Percentiles rank a stretch among this genome's conserved stretches.
Evolutionary conservation across 2,113 vertebrate species (phyloP).

Genomic region (Ameiurus melas): DNA sequence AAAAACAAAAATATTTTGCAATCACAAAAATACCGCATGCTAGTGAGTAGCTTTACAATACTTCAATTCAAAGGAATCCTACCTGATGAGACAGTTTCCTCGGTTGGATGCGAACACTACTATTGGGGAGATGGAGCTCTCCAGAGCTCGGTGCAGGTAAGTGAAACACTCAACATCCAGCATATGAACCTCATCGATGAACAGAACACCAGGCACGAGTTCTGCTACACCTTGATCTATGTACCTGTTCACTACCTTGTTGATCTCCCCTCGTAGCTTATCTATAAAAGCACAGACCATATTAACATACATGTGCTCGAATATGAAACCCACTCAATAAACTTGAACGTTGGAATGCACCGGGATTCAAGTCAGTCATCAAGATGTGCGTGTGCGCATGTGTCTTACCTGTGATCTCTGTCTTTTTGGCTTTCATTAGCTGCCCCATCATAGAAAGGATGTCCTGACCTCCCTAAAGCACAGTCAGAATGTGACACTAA

Average conservation of each 20-base stretch:
- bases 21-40: not conserved
- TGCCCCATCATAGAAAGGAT: conserved; percentile 99
- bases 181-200: conserved; percentile 98
- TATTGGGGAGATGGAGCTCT: conserved; percentile 94
- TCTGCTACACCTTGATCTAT: conserved; percentile 97
- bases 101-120: conserved; percentile 97
- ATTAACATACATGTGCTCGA: not conserved
- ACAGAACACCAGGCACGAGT: conserved; percentile 93
- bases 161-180: conserved; percentile 98
- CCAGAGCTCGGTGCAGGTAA: conserved; percentile 92
- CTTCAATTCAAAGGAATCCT: conserved; percentile 12
- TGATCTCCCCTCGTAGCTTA: conserved; percentile 95
- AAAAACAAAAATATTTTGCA: conserved; percentile 29
- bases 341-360: not conserved
- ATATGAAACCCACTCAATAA: not conserved
- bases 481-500: not conserved
- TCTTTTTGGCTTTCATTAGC: conserved; percentile 98
- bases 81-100: conserved; percentile 95
- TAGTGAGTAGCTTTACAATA: not conserved
- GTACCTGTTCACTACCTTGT: conserved; percentile 98
- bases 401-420: conserved; percentile 90
- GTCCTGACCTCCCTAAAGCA: conserved; percentile 90
- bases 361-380: not conserved
- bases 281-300: conserved; percentile 67
- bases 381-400: not conserved